Evolutionary conservation across 2,888 invertebrate species (phyloP).

Genomic region (Phlogophora meticulosa): DNA sequence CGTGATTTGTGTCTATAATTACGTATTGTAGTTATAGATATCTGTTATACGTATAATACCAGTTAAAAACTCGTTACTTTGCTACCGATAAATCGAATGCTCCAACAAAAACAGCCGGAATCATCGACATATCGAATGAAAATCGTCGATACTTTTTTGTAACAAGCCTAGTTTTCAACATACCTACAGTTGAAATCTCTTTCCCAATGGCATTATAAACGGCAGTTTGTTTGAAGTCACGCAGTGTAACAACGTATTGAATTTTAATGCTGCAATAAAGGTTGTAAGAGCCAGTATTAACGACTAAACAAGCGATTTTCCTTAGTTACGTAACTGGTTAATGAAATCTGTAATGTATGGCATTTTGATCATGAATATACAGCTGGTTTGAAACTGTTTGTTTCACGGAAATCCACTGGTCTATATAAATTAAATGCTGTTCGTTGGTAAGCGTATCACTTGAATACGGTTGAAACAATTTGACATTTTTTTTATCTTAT

Average conservation of each 20-base stretch:
- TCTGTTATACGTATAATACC: no score
- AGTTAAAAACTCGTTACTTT: no score
- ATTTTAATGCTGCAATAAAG: slow-evolving; percentile 44
- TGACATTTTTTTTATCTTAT: no score
- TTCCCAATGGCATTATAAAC: slow-evolving; percentile 6
- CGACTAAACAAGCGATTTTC: slow-evolving; percentile 16
- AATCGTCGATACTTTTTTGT: no score
- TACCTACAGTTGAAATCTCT: neutral
- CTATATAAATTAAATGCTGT: neutral
- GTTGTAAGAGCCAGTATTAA: slow-evolving; percentile 20
- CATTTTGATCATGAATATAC: neutral
- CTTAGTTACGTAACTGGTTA: slow-evolving; percentile 7
- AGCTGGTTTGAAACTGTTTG: neutral
- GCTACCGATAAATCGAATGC: no score
- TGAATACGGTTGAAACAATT: no score
- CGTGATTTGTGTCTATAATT: no score
- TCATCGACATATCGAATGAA: no score
- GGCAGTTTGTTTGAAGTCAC: slow-evolving; percentile 21
- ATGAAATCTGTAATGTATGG: slow-evolving; percentile 10
- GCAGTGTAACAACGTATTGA: slow-evolving; percentile 9
- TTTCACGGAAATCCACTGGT: neutral
- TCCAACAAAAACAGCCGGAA: no score
- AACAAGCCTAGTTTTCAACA: neutral
- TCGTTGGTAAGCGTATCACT: no score
- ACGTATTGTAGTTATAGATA: no score